These are phyloP conservation scores for Papilio demoleus DNA, from an alignment of 2,888 invertebrate genomes.

Conservation along the genomic window DNA sequence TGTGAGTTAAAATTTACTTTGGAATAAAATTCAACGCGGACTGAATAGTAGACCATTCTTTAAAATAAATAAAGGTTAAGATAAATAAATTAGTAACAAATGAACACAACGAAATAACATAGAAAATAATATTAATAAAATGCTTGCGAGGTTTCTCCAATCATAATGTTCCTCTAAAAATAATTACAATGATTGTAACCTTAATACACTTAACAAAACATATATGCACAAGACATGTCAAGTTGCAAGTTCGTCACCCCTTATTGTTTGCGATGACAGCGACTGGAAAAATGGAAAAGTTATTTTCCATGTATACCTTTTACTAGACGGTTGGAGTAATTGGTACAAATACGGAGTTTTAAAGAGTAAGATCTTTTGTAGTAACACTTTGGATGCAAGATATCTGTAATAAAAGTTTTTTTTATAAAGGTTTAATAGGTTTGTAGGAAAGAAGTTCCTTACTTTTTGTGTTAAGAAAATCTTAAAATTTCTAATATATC, in stretches of 20 bases:
- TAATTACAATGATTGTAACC: background rate
- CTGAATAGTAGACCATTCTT: background rate
- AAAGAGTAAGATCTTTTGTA: background rate
- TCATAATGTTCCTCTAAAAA: background rate
- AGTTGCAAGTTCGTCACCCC: background rate
- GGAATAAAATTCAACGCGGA: background rate
- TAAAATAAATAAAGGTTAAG: background rate
- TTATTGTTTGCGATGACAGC: conserved; percentile 37
- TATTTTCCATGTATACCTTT: background rate
- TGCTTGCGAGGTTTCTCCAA: background rate
- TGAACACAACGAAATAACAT: background rate
- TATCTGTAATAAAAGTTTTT: too few species aligned
- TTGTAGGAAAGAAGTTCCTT: too few species aligned
- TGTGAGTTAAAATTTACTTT: background rate
- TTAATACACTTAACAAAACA: conserved; percentile 15
- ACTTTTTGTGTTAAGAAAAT: too few species aligned
- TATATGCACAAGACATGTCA: conserved; percentile 12
- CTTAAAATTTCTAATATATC: too few species aligned
- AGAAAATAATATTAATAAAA: background rate
- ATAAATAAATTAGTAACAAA: background rate
- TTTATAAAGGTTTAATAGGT: too few species aligned
- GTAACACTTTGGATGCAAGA: background rate
- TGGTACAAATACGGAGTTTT: background rate
- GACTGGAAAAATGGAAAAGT: background rate
- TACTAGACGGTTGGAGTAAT: background rate